phyloP scores from a whole-genome alignment of 2,888 invertebrate genomes.

The Bibio marci region DNA sequence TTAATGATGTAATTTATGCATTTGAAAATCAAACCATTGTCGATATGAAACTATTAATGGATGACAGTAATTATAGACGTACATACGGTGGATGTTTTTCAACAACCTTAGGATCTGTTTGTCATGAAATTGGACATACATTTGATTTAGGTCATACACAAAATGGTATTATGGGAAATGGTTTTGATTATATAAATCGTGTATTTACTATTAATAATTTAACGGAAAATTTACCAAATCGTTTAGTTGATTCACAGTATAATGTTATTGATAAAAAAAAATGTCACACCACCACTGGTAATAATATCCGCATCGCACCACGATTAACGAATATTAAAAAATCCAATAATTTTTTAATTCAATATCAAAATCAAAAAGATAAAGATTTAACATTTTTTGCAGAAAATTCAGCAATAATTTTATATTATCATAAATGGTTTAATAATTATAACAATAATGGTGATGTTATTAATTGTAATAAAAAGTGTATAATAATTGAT shows the following conservation, averaged over 20 bases:
- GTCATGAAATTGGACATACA: slow-evolving; percentile 88
- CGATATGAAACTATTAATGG: slow-evolving; percentile 58
- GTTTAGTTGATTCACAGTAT: slow-evolving; percentile 18
- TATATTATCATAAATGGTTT: slow-evolving; percentile 25
- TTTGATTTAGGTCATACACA: slow-evolving; percentile 86
- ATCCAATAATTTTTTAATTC: slow-evolving; percentile 17
- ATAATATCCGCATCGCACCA: slow-evolving; percentile 5
- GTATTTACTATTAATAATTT: slow-evolving; percentile 51
- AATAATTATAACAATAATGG: slow-evolving; percentile 9
- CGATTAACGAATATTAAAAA: slow-evolving; percentile 22
- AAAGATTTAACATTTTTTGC: slow-evolving; percentile 26
- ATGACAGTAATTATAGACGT: slow-evolving; percentile 81
- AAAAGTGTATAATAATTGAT: slow-evolving; percentile 1
- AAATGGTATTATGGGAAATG: slow-evolving; percentile 84
- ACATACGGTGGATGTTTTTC: slow-evolving; percentile 78
- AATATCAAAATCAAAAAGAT: slow-evolving; percentile 23
- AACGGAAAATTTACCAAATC: slow-evolving; percentile 20
- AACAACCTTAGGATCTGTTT: slow-evolving; percentile 76
- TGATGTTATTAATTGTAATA: background rate
- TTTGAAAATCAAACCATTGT: slow-evolving; percentile 36
- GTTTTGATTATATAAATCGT: slow-evolving; percentile 67
- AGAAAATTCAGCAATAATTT: slow-evolving; percentile 22
- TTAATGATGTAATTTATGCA: slow-evolving; percentile 44
- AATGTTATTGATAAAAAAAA: background rate
- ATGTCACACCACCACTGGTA: background rate